Evolutionary conservation across 2,113 vertebrate genomes (phyloP).

Genomic region (Bos javanicus): DNA sequence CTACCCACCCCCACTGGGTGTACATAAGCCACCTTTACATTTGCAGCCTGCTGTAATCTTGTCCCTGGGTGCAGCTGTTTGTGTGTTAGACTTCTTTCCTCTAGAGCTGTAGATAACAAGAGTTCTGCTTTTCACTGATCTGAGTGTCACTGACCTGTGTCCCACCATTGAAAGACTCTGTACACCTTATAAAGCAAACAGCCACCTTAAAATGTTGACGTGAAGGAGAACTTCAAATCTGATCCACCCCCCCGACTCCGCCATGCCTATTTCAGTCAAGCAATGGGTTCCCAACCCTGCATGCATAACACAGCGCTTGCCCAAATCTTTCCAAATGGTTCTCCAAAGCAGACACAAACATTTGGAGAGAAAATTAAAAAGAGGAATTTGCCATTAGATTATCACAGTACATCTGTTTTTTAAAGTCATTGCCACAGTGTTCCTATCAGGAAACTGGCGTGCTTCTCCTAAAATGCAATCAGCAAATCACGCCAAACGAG

Average conservation of each 20-base stretch:
- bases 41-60: not conserved
- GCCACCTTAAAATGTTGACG: not conserved
- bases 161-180: not conserved
- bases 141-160: no score
- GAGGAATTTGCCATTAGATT: not conserved
- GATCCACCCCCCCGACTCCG: not conserved
- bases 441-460: not conserved
- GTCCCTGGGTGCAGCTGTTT: not conserved
- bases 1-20: not conserved
- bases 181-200: not conserved
- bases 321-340: not conserved
- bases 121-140: not conserved
- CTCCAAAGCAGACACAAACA: constrained; percentile 37
- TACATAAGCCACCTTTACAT: not conserved
- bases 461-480: constrained; percentile 16
- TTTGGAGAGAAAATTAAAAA: constrained; percentile 32
- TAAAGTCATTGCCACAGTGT: not conserved
- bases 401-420: constrained; percentile 29
- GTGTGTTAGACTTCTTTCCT: not conserved
- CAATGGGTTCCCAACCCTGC: not conserved
- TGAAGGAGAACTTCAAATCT: not conserved
- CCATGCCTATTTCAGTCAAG: not conserved
- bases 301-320: rapidly evolving
- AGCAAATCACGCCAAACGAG: not conserved
- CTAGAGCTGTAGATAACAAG: not conserved